Evolutionary conservation across 2,888 invertebrate species (phyloP).

Genomic region (Ypsolopha sequella): DNA sequence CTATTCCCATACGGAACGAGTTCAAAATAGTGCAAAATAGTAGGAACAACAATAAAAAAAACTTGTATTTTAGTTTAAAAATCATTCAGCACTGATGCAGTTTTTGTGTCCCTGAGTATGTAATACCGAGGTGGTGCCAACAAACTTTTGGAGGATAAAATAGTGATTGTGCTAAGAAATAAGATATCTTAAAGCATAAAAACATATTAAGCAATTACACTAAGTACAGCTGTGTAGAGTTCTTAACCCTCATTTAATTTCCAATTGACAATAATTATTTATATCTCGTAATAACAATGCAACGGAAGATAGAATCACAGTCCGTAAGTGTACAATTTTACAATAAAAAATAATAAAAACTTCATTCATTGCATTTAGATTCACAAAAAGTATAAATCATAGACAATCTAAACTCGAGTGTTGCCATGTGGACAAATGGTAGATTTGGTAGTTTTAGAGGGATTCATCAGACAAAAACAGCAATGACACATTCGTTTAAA

Average conservation of each 20-base stretch:
- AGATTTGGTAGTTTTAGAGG: conserved; percentile 29
- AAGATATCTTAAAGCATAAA: conserved; percentile 29
- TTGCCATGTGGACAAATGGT: conserved; percentile 26
- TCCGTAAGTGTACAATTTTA: conserved; percentile 9
- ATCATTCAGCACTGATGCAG: no score
- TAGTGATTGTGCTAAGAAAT: conserved; percentile 41
- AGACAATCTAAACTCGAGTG: conserved; percentile 25
- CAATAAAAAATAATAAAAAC: background rate
- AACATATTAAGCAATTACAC: conserved; percentile 29
- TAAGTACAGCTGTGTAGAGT: conserved; percentile 41
- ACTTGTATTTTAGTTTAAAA: no score
- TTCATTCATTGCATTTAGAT: background rate
- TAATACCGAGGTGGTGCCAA: conserved; percentile 21
- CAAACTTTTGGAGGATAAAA: conserved; percentile 18
- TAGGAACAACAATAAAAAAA: no score
- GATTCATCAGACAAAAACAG: conserved; percentile 33
- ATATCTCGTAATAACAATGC: conserved; percentile 14
- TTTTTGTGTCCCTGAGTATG: no score
- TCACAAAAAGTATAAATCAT: conserved; percentile 14
- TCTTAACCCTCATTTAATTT: conserved; percentile 33
- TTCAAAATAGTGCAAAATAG: no score
- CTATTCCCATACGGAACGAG: no score
- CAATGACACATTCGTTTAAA: conserved; percentile 55
- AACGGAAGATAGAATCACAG: conserved; percentile 41
- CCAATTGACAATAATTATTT: conserved; percentile 24